Percentiles rank a stretch among this genome's conserved stretches.
These are phyloP conservation scores for Myotis daubentonii DNA, from an alignment of 2,797 vertebrate genomes.

Conservation along the genomic window DNA sequence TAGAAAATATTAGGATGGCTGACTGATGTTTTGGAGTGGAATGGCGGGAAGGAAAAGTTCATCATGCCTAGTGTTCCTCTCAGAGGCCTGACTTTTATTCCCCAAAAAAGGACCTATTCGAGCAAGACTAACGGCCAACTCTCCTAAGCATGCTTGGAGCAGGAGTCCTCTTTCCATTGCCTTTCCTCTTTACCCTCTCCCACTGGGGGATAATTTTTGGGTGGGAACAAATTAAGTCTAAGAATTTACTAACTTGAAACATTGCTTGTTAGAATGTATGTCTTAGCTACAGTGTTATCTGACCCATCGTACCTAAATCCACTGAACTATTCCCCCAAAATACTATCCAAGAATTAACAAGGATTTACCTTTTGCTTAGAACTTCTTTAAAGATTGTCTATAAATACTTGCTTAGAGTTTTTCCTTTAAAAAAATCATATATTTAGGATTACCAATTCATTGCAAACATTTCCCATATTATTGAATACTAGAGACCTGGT, in stretches of 20 bases:
- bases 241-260: slow-evolving; percentile 12
- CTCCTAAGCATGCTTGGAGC: background rate
- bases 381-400: background rate
- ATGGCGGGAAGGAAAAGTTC: background rate
- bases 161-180: background rate
- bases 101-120: background rate
- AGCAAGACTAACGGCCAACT: background rate
- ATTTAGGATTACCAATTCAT: background rate
- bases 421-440: background rate
- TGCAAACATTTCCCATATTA: background rate
- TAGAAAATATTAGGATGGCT: background rate
- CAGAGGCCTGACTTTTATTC: background rate
- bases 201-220: background rate
- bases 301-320: background rate
- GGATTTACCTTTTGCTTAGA: background rate
- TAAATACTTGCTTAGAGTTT: background rate
- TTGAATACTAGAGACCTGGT: background rate
- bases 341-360: background rate
- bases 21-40: background rate
- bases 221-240: background rate
- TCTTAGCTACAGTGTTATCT: slow-evolving; percentile 2
- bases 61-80: background rate
- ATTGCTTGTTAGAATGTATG: background rate
- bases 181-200: background rate
- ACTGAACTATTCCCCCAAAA: background rate